Conservation (phyloP, 2,113 vertebrate species). For the Heptranchias perlo region DNA sequence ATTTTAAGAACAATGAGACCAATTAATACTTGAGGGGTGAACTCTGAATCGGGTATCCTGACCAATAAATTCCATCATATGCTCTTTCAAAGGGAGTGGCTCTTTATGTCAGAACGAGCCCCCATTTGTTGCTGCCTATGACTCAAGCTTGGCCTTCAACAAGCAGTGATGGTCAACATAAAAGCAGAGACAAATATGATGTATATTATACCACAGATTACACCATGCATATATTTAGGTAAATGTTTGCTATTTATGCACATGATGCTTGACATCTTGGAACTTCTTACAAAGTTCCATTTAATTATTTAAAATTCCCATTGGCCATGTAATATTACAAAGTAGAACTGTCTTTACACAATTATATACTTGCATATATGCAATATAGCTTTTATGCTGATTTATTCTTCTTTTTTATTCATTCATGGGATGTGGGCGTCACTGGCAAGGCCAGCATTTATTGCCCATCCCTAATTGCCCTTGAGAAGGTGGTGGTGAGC, state of each 20-base stretch:
- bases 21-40: not conserved
- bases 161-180: not conserved
- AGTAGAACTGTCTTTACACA: not conserved
- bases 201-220: not conserved
- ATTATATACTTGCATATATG: too few species aligned
- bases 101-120: not conserved
- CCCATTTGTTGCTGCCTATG: not conserved
- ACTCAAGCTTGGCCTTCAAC: not conserved
- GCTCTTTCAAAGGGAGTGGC: not conserved
- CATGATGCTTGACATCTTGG: not conserved
- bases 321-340: not conserved
- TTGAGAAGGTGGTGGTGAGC: too few species aligned
- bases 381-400: not conserved
- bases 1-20: not conserved
- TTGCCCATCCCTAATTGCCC: too few species aligned
- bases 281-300: not conserved
- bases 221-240: not conserved
- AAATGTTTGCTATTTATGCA: not conserved
- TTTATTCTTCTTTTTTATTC: not conserved
- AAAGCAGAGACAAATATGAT: not conserved
- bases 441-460: too few species aligned
- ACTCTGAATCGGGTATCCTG: not conserved
- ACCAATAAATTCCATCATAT: not conserved
- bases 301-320: not conserved
- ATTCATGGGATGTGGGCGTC: too few species aligned